phyloP scores from a whole-genome alignment of 2,797 vertebrate genomes.

The Sebastes itinus region DNA sequence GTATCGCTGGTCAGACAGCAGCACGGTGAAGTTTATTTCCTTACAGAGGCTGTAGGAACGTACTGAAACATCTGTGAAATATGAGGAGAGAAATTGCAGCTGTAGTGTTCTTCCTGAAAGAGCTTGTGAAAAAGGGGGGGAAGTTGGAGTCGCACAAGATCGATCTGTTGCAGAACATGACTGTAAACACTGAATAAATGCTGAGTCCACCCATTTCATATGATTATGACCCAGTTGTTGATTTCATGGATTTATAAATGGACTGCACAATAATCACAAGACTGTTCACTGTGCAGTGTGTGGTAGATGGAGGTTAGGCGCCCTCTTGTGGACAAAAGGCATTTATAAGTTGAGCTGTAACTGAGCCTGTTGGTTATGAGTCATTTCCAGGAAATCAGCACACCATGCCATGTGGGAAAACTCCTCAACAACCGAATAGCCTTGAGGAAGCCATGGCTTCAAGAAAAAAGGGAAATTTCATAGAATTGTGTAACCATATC shows the following conservation, averaged over 20 bases:
- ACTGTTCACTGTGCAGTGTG: background rate
- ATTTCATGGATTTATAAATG: background rate
- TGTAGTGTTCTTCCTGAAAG: conserved; percentile 86
- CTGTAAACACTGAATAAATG: background rate
- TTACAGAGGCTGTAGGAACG: conserved; percentile 41
- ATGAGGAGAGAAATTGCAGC: conserved; percentile 90
- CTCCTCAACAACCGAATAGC: background rate
- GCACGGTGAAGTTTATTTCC: background rate
- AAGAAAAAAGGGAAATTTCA: background rate
- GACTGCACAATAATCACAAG: background rate
- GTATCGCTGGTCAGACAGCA: no score
- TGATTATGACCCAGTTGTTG: background rate
- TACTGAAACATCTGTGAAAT: conserved; percentile 55
- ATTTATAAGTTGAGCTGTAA: background rate
- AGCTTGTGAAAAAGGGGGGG: conserved; percentile 81
- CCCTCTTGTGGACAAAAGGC: conserved; percentile 44
- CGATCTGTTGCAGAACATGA: conserved; percentile 70
- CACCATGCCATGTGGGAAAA: background rate
- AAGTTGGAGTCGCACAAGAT: conserved; percentile 79
- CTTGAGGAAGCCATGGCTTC: no score
- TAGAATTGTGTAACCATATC: background rate
- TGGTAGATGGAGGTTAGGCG: background rate
- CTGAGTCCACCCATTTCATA: background rate
- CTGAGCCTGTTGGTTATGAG: background rate
- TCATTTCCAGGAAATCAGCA: conserved; percentile 6